Conservation (phyloP, 2,888 invertebrate genomes). For the Protodeltote pygarga region DNA sequence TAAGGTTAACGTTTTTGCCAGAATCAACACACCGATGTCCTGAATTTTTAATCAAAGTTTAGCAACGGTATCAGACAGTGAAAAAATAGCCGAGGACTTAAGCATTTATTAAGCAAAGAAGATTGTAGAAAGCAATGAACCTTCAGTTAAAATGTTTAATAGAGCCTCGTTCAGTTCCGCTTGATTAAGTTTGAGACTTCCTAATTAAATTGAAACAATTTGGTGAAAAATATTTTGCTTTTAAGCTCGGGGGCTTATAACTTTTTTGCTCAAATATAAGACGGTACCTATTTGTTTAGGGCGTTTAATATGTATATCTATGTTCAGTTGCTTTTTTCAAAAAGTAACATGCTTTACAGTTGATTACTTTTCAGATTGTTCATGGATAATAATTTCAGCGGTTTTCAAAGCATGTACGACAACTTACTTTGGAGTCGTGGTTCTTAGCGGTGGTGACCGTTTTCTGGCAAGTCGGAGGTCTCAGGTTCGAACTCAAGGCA, state of each 20-base stretch:
- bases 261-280: neutral
- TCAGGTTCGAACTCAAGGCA: too few relatives aligned
- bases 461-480: too few relatives aligned
- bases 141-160: constrained; percentile 38
- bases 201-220: constrained; percentile 46
- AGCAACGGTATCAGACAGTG: constrained; percentile 10
- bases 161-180: constrained; percentile 29
- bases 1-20: too few relatives aligned
- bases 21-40: too few relatives aligned
- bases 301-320: too few relatives aligned
- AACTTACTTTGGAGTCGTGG: too few relatives aligned
- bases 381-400: too few relatives aligned
- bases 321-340: too few relatives aligned
- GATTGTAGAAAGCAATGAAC: constrained; percentile 38
- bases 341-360: too few relatives aligned
- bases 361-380: too few relatives aligned
- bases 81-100: constrained; percentile 13
- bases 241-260: constrained; percentile 13
- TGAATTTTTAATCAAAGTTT: constrained; percentile 33
- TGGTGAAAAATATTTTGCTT: constrained; percentile 24
- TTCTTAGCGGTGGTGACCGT: too few relatives aligned
- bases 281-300: neutral
- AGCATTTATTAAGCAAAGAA: constrained; percentile 21
- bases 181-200: constrained; percentile 45
- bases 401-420: too few relatives aligned